These are phyloP conservation scores for Cartodere bifasciata DNA, from an alignment of 2,888 invertebrate genomes.

Conservation along the genomic window DNA sequence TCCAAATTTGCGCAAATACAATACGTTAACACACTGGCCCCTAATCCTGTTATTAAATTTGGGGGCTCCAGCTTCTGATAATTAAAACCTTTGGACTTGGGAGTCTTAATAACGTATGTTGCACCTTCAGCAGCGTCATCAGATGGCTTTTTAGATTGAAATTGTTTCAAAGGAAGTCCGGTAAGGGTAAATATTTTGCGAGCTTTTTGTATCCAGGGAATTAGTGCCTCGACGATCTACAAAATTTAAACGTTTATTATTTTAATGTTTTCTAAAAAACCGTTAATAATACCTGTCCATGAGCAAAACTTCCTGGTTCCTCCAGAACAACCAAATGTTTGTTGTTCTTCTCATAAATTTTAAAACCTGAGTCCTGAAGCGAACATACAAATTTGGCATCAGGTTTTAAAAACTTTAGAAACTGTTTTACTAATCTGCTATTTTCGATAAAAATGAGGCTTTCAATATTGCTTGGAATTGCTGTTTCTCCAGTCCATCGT, in stretches of 20 bases:
- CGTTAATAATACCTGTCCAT: conserved; percentile 20
- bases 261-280: conserved; percentile 4
- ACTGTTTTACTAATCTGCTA: conserved; percentile 13
- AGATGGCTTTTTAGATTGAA: conserved; percentile 24
- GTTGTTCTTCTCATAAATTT: conserved; percentile 15
- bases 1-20: conserved; percentile 21
- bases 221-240: conserved; percentile 25
- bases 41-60: conserved; percentile 29
- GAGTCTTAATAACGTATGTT: conserved; percentile 21
- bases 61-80: conserved; percentile 27
- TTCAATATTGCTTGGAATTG: conserved; percentile 16
- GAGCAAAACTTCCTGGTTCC: conserved; percentile 16
- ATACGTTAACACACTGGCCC: conserved; percentile 28
- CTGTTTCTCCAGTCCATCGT: conserved; percentile 17
- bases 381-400: conserved; percentile 12
- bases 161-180: conserved; percentile 22
- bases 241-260: conserved; percentile 13
- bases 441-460: conserved; percentile 21
- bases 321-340: conserved; percentile 18
- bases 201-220: conserved; percentile 24
- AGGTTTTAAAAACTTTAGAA: conserved; percentile 13
- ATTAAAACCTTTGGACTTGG: conserved; percentile 13
- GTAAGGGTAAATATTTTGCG: conserved; percentile 24
- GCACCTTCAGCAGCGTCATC: conserved; percentile 20
- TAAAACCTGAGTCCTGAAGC: conserved; percentile 15